Base-by-base conservation (phyloP, 2,113 vertebrate genomes). In the Takifugu flavidus region DNA sequence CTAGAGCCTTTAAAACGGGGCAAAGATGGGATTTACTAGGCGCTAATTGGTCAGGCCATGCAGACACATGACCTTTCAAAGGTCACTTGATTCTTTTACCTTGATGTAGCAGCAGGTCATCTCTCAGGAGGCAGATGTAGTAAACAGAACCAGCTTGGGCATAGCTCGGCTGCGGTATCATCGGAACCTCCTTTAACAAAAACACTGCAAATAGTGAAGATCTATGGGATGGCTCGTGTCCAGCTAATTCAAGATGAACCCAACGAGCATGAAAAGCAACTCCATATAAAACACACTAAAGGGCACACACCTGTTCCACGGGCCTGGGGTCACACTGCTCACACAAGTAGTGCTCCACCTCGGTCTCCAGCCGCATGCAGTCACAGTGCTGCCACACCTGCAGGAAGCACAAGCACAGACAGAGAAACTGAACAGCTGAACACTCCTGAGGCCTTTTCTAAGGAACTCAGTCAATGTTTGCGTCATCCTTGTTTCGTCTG, bases 341-440 rank as follows among this genome's bases (percentile, higher is more conserved):
- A 83, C 97, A 99, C 65, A 98, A 87, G 85, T 98, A 99, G 82
- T 98, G 97, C 3, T 98, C 97, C 28, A 96, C 97, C 1, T 98
- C 97, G 0, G 93, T 91, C 65, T 93, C 95, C 66, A 98, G 88
- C 0, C 95, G 94, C 97, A 98, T 97, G 10, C 97, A 99, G 89
- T 99, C 97, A 68, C 93, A 99, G 85, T 99, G 97, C 90, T 99
- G 97, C 97, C 97, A 99, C 5, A 98, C 97, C 97, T 99, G 34
- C 6, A 25, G 61, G 0, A 11, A 20, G 20, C 20, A 72, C 44
- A 64, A 26, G 56, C 57, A 67, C 13, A 25, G 15, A 11, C 47
- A 49, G 34, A 39, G 1, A 4, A 39, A 10, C 34, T 10, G 34
- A 39, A 39, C 2, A 39, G 2, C 34, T 39, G 7, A 39, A 39